Evolutionary conservation across 2,113 vertebrate genomes (phyloP).

Genomic region (Glaucidium brasilianum): DNA sequence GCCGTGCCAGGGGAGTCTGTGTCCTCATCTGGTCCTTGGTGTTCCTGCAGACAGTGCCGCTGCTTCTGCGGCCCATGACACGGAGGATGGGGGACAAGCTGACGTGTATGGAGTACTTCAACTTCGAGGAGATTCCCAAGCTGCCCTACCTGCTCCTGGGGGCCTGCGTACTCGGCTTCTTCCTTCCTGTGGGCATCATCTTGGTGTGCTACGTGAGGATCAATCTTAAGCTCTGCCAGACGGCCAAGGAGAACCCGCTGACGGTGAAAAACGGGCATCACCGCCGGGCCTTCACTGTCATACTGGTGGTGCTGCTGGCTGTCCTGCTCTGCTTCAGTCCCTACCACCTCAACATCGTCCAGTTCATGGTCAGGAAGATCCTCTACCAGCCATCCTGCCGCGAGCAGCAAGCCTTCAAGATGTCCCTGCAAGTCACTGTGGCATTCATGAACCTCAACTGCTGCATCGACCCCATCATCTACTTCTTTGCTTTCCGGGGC

Average conservation of each 20-base stretch:
- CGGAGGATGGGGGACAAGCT: constrained; percentile 45
- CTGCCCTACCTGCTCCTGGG: constrained; percentile 75
- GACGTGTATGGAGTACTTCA: constrained; percentile 85
- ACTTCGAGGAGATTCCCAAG: constrained; percentile 63
- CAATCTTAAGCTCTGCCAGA: constrained; percentile 76
- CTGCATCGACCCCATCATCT: constrained; percentile 84
- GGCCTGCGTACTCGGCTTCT: constrained; percentile 78
- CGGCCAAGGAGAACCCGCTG: constrained; percentile 71
- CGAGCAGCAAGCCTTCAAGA: constrained; percentile 76
- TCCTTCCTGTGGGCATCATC: constrained; percentile 75
- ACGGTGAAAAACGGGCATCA: constrained; percentile 61
- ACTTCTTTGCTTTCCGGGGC: constrained; percentile 85
- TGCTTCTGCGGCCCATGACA: constrained; percentile 74
- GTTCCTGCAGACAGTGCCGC: constrained; percentile 67
- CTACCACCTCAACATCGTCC: constrained; percentile 81
- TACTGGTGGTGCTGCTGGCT: constrained; percentile 77
- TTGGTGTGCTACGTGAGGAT: constrained; percentile 78
- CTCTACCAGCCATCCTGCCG: constrained; percentile 65
- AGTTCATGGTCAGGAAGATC: constrained; percentile 77
- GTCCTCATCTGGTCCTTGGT: constrained; percentile 77
- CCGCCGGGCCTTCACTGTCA: constrained; percentile 75
- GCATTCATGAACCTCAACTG: constrained; percentile 87
- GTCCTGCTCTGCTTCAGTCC: constrained; percentile 81
- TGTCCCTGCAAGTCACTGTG: constrained; percentile 78
- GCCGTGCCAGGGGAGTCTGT: constrained; percentile 70